Conservation (phyloP, 35 echinoderm and acorn worm species). For the Apostichopus parvimensis region DNA sequence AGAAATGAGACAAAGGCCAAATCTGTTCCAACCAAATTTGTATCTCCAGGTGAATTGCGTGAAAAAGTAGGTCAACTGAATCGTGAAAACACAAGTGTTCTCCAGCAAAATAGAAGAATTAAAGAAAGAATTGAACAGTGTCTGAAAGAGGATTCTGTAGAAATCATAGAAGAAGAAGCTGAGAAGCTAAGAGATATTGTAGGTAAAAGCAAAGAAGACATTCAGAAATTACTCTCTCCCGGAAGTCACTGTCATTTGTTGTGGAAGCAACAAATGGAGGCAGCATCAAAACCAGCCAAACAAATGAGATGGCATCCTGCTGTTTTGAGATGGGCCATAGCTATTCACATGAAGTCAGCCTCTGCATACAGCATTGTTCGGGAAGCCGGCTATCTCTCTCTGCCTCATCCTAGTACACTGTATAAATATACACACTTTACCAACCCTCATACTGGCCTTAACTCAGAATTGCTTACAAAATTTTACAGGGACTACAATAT, state of each 20-base stretch:
- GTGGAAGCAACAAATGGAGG: slow-evolving; percentile 75
- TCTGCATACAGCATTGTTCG: slow-evolving; percentile 63
- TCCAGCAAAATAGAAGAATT: neutral
- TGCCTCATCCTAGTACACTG: slow-evolving; percentile 65
- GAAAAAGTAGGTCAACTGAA: slow-evolving; percentile 26
- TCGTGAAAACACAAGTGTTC: neutral
- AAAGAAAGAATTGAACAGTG: neutral
- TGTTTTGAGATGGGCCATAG: slow-evolving; percentile 67
- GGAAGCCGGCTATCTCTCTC: slow-evolving; percentile 40
- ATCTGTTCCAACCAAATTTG: neutral
- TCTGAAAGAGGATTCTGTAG: slow-evolving; percentile 21
- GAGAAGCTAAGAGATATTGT: neutral
- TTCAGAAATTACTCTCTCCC: neutral
- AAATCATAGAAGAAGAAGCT: neutral
- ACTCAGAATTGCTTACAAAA: neutral
- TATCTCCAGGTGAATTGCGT: slow-evolving; percentile 12
- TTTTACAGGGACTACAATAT: slow-evolving; percentile 1
- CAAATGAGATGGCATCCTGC: slow-evolving; percentile 80
- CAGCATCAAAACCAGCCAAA: slow-evolving; percentile 33
- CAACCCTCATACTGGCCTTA: neutral
- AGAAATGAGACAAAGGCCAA: neutral
- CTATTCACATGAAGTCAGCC: slow-evolving; percentile 66
- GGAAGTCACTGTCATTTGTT: neutral
- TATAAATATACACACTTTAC: slow-evolving; percentile 53
- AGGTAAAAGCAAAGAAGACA: neutral